These are phyloP conservation scores for Lepus oiostolus DNA, from an alignment of 2,797 vertebrate genomes.

Conservation along the genomic window DNA sequence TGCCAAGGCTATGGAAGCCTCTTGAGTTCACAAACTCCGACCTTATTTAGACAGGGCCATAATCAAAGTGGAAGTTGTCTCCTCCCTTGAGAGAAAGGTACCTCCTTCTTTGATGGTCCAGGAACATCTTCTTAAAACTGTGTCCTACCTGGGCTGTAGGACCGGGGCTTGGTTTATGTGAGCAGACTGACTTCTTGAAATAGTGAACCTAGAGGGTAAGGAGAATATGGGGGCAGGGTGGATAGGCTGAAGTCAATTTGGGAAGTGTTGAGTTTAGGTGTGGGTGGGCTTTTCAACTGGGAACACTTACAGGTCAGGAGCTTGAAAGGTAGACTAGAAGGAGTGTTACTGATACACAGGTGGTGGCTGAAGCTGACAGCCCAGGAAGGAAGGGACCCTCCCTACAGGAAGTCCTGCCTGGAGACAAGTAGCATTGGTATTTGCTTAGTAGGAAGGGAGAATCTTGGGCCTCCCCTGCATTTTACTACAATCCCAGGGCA, in stretches of 20 bases:
- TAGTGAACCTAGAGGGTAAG: neutral
- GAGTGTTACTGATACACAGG: neutral
- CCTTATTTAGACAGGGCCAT: no score
- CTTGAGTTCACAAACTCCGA: no score
- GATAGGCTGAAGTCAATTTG: neutral
- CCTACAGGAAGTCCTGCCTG: neutral
- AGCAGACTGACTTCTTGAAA: neutral
- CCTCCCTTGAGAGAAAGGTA: no score
- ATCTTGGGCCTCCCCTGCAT: neutral
- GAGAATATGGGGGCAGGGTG: neutral
- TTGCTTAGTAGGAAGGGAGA: constrained; percentile 29
- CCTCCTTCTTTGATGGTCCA: no score
- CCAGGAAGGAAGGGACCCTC: neutral
- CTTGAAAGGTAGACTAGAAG: neutral
- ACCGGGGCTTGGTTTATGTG: neutral
- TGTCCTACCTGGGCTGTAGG: constrained; percentile 24
- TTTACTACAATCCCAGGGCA: constrained; percentile 52
- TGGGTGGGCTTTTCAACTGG: neutral
- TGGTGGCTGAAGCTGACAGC: neutral
- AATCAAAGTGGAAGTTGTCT: no score
- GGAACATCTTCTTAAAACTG: neutral
- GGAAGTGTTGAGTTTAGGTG: neutral
- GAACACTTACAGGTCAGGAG: neutral
- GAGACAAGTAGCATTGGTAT: neutral
- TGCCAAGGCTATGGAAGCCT: no score